These are phyloP conservation scores for Heliconius ismenius DNA, from an alignment of 2,888 invertebrate species.

Conservation along the genomic window DNA sequence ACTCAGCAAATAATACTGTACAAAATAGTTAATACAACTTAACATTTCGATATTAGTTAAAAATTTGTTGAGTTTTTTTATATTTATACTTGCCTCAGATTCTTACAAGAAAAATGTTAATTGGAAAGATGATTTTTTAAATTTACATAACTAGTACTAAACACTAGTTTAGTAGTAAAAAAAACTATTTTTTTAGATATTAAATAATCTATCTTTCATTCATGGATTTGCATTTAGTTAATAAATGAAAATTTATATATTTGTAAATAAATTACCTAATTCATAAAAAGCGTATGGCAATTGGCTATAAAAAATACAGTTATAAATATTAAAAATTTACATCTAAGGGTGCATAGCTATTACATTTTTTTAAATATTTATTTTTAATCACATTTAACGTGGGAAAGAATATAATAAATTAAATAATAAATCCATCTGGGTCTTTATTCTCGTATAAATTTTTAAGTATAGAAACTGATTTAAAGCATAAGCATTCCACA, in stretches of 20 bases:
- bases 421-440: background rate
- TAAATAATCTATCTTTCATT: background rate
- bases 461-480: background rate
- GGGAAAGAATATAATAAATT: background rate
- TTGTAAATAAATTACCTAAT: background rate
- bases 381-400: background rate
- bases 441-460: background rate
- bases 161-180: too few relatives aligned
- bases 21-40: slow-evolving; percentile 78
- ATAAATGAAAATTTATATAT: too few relatives aligned
- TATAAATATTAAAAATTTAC: background rate
- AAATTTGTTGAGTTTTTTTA: background rate
- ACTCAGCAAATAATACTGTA: slow-evolving; percentile 82
- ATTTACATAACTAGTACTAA: background rate
- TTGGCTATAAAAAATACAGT: background rate
- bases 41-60: slow-evolving; percentile 48
- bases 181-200: too few relatives aligned
- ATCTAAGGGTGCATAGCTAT: background rate
- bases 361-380: too few relatives aligned
- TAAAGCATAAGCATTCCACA: background rate
- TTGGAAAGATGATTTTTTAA: background rate
- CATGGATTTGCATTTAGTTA: background rate
- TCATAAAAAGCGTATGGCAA: background rate
- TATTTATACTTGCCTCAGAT: background rate
- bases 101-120: background rate